Conservation (phyloP, 2,888 invertebrate genomes). For the Drosophila robusta region DNA sequence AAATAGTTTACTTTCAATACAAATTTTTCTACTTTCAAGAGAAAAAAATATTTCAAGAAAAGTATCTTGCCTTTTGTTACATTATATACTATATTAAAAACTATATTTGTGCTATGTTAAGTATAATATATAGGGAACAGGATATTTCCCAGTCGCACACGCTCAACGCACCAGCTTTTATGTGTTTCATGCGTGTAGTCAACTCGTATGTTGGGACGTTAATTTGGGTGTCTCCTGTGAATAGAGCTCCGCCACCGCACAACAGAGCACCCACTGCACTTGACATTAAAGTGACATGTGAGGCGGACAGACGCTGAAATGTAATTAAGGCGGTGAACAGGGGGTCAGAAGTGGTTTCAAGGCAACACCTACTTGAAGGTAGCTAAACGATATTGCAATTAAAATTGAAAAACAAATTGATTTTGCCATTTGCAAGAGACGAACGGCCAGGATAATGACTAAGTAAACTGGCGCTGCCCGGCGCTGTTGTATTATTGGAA, state of each 20-base stretch:
- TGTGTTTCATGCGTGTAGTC: neutral
- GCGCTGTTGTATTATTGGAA: slow-evolving; percentile 40
- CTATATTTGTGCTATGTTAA: no score
- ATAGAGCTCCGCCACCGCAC: slow-evolving; percentile 10
- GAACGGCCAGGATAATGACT: slow-evolving; percentile 50
- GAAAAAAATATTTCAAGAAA: no score
- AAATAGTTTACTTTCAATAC: no score
- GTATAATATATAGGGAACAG: no score
- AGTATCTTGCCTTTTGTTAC: no score
- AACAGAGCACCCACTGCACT: slow-evolving; percentile 47
- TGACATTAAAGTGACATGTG: slow-evolving; percentile 73
- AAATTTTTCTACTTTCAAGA: no score
- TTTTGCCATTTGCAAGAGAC: slow-evolving; percentile 65
- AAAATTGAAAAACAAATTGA: slow-evolving; percentile 69
- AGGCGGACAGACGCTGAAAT: slow-evolving; percentile 46
- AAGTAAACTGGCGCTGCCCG: slow-evolving; percentile 45
- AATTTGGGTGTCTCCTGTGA: slow-evolving; percentile 31
- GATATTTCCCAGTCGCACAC: neutral
- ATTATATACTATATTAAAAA: no score
- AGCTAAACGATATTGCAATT: slow-evolving; percentile 68
- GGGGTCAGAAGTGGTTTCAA: neutral
- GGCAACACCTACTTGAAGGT: slow-evolving; percentile 41
- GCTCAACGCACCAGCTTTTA: neutral
- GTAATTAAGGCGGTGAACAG: slow-evolving; percentile 54
- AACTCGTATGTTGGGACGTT: slow-evolving; percentile 17